Base-by-base conservation (phyloP, 2,888 invertebrate species). In the Apotomis betuletana region DNA sequence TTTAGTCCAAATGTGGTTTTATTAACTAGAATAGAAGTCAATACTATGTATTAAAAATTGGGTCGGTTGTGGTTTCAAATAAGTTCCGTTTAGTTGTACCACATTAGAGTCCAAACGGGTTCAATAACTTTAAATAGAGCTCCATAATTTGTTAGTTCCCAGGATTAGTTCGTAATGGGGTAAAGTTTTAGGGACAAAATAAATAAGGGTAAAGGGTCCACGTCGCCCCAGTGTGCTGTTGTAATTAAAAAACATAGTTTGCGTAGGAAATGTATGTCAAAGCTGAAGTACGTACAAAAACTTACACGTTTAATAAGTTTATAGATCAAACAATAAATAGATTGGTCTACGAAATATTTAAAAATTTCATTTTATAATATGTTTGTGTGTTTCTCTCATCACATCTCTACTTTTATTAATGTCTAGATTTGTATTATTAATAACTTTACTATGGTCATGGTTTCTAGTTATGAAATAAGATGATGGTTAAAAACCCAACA, bases 151-250 rank as follows among this genome's bases (percentile, higher is more conserved):
- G 72, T 67, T 72, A 72, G 68, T 68, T 63, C n/a, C 61, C 52
- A 58, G 62, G 46, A 68, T 63, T 52, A 67, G 67, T 63, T 68
- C 36, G 52, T 57, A 68, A 72, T 72, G 67, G 58, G 54, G 36
- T 36, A 72, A 72, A 72, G 68, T 72, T 71, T 72, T 59, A n/a
- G 72, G 72, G 63, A 57, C 63, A 62, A 58, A 63, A 68, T 68
- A 72, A 68, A 68, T 72, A 72, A 63, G 72, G 72, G 72, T 63
- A 13, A 51, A n/a, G 62, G 67, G 44, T 15, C 6, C 27, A 36
- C 62, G 52, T 67, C 67, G 67, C 51, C 63, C 15, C 36, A 15
- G 57, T 15, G 54, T 55, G 67, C 4, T 61, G 27, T 3, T 1
- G 46, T 63, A 72, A 68, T 72, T 68, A 68, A 72, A 72, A 72